These are phyloP conservation scores for Phanerotoma sp. DNA, from an alignment of 2,888 invertebrate species.

Conservation along the genomic window DNA sequence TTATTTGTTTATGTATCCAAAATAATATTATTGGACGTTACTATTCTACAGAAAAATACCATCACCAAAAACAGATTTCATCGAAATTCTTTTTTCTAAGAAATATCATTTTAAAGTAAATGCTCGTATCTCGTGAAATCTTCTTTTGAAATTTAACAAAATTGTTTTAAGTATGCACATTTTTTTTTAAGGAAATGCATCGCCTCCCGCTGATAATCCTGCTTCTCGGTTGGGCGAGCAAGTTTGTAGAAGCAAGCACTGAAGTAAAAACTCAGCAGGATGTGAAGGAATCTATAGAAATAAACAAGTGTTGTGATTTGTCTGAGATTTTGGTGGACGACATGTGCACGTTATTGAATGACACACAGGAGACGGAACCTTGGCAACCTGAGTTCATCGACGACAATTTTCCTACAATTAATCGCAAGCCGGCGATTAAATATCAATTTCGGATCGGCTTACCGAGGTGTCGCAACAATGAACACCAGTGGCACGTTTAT, in stretches of 20 bases:
- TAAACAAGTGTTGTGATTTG: slow-evolving; percentile 79
- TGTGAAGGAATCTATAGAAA: slow-evolving; percentile 57
- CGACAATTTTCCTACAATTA: slow-evolving; percentile 12
- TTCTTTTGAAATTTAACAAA: too few relatives aligned
- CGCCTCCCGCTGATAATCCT: slow-evolving; percentile 2
- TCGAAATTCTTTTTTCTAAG: too few relatives aligned
- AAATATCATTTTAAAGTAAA: too few relatives aligned
- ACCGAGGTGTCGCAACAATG: slow-evolving; percentile 47
- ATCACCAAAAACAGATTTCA: too few relatives aligned
- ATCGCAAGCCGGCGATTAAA: slow-evolving; percentile 18
- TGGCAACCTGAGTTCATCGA: slow-evolving; percentile 50
- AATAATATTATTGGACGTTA: too few relatives aligned
- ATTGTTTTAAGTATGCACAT: too few relatives aligned
- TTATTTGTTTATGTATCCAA: too few relatives aligned
- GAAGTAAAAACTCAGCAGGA: slow-evolving; percentile 21
- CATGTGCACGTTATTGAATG: slow-evolving; percentile 65
- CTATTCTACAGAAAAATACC: too few relatives aligned
- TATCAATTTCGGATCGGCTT: slow-evolving; percentile 47
- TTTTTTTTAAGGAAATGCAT: slow-evolving; percentile 13
- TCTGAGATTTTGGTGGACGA: slow-evolving; percentile 71
- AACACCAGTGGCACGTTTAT: slow-evolving; percentile 52
- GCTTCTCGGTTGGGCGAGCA: slow-evolving; percentile 23
- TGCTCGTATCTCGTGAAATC: too few relatives aligned
- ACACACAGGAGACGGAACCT: slow-evolving; percentile 47
- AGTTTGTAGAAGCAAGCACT: slow-evolving; percentile 19